Conservation (phyloP, 2,797 vertebrate genomes). For the Anableps anableps region DNA sequence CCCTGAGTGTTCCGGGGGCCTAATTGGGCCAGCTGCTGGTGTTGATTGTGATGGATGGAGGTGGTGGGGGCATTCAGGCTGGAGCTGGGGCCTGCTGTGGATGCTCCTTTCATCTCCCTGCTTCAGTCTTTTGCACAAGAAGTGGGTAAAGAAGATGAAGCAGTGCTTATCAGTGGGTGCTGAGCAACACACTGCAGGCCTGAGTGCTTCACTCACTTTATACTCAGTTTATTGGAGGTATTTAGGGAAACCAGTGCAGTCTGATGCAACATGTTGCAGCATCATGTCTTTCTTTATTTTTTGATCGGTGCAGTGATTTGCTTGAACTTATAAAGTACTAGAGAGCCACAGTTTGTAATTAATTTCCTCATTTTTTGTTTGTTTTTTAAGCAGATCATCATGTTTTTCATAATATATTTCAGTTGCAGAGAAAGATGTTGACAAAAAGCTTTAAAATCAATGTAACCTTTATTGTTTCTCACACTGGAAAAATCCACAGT, state of each 20-base stretch:
- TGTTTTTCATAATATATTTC: too few species aligned
- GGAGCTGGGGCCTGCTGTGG: conserved; percentile 40
- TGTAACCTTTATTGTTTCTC: too few species aligned
- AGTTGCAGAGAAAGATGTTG: too few species aligned
- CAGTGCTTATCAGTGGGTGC: conserved; percentile 11
- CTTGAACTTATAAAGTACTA: not conserved
- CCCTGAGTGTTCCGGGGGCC: conserved; percentile 77
- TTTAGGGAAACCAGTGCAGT: not conserved
- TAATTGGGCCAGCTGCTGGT: conserved; percentile 77
- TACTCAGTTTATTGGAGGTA: not conserved
- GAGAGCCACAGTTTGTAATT: not conserved
- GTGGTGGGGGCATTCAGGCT: not conserved
- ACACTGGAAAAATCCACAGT: not conserved
- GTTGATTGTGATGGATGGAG: conserved; percentile 83
- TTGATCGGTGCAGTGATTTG: not conserved
- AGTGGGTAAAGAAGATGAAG: conserved; percentile 29
- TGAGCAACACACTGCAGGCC: conserved; percentile 5
- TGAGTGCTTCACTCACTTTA: conserved; percentile 6
- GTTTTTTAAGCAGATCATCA: not conserved
- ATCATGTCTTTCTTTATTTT: not conserved
- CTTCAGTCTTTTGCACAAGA: conserved; percentile 31
- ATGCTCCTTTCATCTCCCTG: conserved; percentile 73
- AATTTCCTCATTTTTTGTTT: not conserved
- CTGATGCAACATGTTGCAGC: not conserved
- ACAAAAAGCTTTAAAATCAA: too few species aligned